phyloP scores from a whole-genome alignment of 2,113 vertebrate species.

The Chinchilla lanigera region DNA sequence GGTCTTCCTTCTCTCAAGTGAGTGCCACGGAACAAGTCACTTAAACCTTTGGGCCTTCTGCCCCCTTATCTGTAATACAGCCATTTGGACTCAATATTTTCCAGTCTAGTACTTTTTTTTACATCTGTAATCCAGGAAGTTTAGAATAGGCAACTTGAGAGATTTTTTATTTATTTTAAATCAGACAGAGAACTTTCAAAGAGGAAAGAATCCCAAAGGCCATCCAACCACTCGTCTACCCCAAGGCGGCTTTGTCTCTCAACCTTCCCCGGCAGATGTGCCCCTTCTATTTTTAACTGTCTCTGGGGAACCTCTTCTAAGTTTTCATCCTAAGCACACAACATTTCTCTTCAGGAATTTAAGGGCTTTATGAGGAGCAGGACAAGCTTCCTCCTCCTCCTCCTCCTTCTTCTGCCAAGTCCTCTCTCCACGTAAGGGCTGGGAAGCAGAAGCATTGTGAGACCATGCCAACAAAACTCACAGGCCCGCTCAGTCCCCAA shows the following conservation, averaged over 20 bases:
- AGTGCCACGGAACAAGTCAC: background rate
- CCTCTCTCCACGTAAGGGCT: background rate
- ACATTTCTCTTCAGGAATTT: slow-evolving; percentile 61
- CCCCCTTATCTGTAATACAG: slow-evolving; percentile 40
- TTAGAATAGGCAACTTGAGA: slow-evolving; percentile 38
- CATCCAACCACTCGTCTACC: slow-evolving; percentile 67
- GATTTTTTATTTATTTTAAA: slow-evolving; percentile 70
- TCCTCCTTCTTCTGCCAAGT: slow-evolving; percentile 57
- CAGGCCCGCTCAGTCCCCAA: background rate
- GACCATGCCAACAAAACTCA: slow-evolving; percentile 34
- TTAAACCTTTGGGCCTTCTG: slow-evolving; percentile 35
- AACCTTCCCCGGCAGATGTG: slow-evolving; percentile 44
- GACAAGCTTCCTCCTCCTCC: background rate
- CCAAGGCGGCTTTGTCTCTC: slow-evolving; percentile 36
- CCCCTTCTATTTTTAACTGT: slow-evolving; percentile 68
- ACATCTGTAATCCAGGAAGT: slow-evolving; percentile 46
- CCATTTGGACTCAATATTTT: slow-evolving; percentile 60
- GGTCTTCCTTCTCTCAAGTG: background rate
- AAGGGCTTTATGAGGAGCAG: slow-evolving; percentile 26
- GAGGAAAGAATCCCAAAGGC: slow-evolving; percentile 64
- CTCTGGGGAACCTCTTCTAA: slow-evolving; percentile 61
- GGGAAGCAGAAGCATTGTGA: slow-evolving; percentile 27
- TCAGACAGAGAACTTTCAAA: slow-evolving; percentile 64
- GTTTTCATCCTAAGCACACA: background rate
- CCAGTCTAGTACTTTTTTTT: slow-evolving; percentile 28